A percentile compares a stretch with the other conserved stretches of the same genome.
Conservation (phyloP, 2,113 vertebrate species). For the Oenanthe melanoleuca region DNA sequence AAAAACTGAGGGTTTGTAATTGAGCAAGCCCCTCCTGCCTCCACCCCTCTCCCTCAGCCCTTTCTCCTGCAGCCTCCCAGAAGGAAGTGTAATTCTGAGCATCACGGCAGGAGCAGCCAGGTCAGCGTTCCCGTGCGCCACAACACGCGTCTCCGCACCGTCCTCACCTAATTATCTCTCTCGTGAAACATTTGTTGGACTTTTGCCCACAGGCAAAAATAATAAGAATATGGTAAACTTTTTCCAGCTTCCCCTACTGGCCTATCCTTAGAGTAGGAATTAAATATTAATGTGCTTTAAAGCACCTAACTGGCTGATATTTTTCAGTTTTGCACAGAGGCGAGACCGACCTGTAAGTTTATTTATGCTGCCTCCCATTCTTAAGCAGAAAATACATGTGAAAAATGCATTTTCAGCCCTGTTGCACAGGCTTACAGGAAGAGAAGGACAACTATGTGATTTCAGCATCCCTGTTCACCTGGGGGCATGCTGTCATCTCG, state of each 20-base stretch:
- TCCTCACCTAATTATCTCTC: slow-evolving; percentile 71
- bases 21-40: neutral
- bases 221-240: slow-evolving; percentile 51
- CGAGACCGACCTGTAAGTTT: neutral
- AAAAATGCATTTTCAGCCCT: neutral
- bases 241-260: neutral
- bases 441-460: accelerated
- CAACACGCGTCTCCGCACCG: neutral
- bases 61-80: slow-evolving; percentile 2
- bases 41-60: neutral
- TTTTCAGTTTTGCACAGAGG: slow-evolving; percentile 24
- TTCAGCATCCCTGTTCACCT: neutral
- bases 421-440: neutral
- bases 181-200: slow-evolving; percentile 54
- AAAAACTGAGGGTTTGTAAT: slow-evolving; percentile 2
- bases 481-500: neutral
- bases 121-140: slow-evolving; percentile 31
- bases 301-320: slow-evolving; percentile 19
- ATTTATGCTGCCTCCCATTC: neutral
- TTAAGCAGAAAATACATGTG: neutral
- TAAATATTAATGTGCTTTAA: slow-evolving; percentile 55
- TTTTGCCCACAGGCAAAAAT: slow-evolving; percentile 61
- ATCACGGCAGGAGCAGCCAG: slow-evolving; percentile 51
- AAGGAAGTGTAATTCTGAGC: slow-evolving; percentile 58
- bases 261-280: slow-evolving; percentile 27